phyloP scores from a whole-genome alignment of 2,797 vertebrate genomes.

The Austrolebias charrua region DNA sequence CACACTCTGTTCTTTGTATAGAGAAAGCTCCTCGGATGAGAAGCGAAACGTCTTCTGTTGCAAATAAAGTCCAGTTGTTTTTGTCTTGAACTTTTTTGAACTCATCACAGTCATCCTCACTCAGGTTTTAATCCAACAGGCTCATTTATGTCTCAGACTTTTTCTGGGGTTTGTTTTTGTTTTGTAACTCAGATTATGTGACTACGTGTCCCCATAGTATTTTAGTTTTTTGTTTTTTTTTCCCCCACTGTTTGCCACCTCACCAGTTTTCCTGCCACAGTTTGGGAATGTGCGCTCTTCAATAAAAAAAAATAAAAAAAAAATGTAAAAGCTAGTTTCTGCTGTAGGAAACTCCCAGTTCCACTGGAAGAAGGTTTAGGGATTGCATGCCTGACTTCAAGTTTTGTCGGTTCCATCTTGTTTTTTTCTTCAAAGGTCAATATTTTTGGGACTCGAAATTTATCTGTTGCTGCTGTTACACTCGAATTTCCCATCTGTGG shows the following conservation, averaged over 20 bases:
- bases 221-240: no score
- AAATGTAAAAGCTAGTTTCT: constrained; percentile 16
- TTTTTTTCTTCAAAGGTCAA: constrained; percentile 4
- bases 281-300: constrained; percentile 1
- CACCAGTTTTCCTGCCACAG: not conserved
- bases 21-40: no score
- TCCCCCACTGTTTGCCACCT: not conserved
- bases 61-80: no score
- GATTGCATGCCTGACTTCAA: not conserved
- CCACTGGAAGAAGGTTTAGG: not conserved
- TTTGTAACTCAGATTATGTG: constrained; percentile 7
- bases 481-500: no score
- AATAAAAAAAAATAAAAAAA: no score
- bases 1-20: no score
- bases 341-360: constrained; percentile 4
- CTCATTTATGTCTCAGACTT: constrained; percentile 1
- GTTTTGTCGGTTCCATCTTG: constrained; percentile 17
- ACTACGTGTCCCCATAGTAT: constrained; percentile 14
- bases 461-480: no score
- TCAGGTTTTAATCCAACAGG: not conserved
- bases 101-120: not conserved
- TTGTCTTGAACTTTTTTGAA: not conserved
- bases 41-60: no score
- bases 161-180: not conserved
- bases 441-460: not conserved